Percentiles rank a stretch among this genome's conserved stretches.
These are phyloP conservation scores for Sinocyclocheilus anshuiensis DNA, from an alignment of 2,113 vertebrate species.

Conservation along the genomic window DNA sequence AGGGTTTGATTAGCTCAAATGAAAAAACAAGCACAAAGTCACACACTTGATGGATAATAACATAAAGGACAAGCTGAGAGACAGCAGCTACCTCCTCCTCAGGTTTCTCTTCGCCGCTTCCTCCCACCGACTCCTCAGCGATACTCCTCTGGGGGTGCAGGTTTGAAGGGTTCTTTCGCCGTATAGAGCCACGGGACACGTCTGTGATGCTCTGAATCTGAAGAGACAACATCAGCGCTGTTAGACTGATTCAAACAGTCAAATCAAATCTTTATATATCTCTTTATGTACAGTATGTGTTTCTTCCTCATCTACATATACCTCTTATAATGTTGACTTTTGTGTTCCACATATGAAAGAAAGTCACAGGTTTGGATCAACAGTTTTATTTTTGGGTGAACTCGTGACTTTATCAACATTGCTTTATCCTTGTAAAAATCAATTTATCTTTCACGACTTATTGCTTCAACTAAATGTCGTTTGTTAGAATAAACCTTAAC, in stretches of 20 bases:
- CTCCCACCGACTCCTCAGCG: slow-evolving; percentile 81
- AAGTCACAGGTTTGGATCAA: too few species aligned
- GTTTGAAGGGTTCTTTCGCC: slow-evolving; percentile 86
- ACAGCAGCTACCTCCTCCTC: slow-evolving; percentile 87
- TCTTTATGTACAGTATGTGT: too few species aligned
- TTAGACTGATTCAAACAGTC: background rate
- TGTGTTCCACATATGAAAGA: too few species aligned
- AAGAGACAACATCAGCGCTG: background rate
- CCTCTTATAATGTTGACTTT: too few species aligned
- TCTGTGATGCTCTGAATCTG: slow-evolving; percentile 98
- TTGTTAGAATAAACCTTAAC: background rate
- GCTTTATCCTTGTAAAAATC: too few species aligned
- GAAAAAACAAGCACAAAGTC: background rate
- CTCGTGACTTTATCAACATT: too few species aligned
- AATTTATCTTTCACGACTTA: background rate
- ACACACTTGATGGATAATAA: background rate
- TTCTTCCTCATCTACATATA: too few species aligned
- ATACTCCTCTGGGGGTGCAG: slow-evolving; percentile 76
- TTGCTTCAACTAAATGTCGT: background rate
- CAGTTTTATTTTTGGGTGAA: too few species aligned
- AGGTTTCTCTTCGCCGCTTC: slow-evolving; percentile 80
- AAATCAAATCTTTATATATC: background rate
- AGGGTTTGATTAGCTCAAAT: slow-evolving; percentile 10
- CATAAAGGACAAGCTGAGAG: background rate
- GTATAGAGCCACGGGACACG: slow-evolving; percentile 91